Evolutionary conservation across 2,113 vertebrate genomes (phyloP).

Genomic region (Lophius piscatorius): DNA sequence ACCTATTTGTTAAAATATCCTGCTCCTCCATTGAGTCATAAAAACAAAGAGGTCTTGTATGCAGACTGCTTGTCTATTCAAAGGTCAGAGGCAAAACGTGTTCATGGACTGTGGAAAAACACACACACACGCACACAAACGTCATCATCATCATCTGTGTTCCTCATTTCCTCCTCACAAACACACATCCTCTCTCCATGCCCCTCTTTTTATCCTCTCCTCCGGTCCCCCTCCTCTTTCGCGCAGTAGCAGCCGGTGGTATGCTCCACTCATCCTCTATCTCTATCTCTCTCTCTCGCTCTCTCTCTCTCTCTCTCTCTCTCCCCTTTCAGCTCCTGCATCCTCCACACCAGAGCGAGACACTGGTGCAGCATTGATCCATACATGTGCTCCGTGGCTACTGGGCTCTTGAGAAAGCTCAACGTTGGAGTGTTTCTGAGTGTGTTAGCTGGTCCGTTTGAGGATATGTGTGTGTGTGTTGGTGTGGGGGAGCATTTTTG

Average conservation of each 20-base stretch:
- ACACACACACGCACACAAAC: slow-evolving; percentile 11
- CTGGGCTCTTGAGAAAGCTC: slow-evolving; percentile 1
- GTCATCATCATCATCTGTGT: too few relatives aligned
- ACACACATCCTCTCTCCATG: not conserved
- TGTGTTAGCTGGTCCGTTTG: too few relatives aligned
- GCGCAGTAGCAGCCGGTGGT: slow-evolving; percentile 56
- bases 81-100: slow-evolving; percentile 26
- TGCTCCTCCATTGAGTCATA: slow-evolving; percentile 10
- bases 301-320: slow-evolving; percentile 2
- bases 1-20: slow-evolving; percentile 15
- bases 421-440: too few relatives aligned
- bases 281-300: slow-evolving; percentile 16
- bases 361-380: slow-evolving; percentile 42
- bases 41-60: slow-evolving; percentile 9
- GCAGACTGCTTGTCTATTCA: slow-evolving; percentile 9
- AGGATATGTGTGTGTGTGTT: slow-evolving; percentile 6
- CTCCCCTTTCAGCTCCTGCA: slow-evolving; percentile 44
- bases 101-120: slow-evolving; percentile 13
- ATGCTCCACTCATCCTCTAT: slow-evolving; percentile 55
- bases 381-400: not conserved
- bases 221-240: slow-evolving; percentile 48
- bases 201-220: slow-evolving; percentile 4
- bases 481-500: slow-evolving; percentile 14
- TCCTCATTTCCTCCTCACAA: too few relatives aligned
- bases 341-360: slow-evolving; percentile 37